These are phyloP conservation scores for Musca domestica DNA, from an alignment of 1,140 invertebrate genomes.

Conservation along the genomic window DNA sequence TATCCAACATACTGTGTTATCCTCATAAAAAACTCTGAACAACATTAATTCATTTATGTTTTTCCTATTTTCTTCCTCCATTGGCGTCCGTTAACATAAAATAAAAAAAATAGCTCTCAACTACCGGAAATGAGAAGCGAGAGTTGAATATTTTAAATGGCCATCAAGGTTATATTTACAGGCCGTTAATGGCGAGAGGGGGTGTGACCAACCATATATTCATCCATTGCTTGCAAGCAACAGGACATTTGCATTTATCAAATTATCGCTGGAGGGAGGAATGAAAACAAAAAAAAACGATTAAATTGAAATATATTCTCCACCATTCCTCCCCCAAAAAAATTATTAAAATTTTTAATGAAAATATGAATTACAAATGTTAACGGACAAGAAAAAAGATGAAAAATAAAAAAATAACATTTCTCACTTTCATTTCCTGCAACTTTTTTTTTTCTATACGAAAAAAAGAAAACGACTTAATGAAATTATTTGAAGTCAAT, in stretches of 20 bases:
- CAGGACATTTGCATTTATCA: slow-evolving; percentile 21
- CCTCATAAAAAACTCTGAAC: too few species aligned
- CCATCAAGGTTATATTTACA: too few species aligned
- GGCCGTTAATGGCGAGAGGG: too few species aligned
- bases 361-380: slow-evolving; percentile 10
- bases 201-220: not conserved
- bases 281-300: slow-evolving; percentile 9
- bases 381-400: not conserved
- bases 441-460: not conserved
- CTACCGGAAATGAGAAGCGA: slow-evolving; percentile 5
- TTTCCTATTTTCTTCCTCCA: slow-evolving; percentile 5
- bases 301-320: slow-evolving; percentile 13
- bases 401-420: slow-evolving; percentile 22
- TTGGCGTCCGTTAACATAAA: slow-evolving; percentile 12
- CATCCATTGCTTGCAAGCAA: not conserved
- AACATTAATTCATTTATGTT: not conserved
- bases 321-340: not conserved
- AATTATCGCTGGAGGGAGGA: slow-evolving; percentile 16
- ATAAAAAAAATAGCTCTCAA: not conserved
- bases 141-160: not conserved
- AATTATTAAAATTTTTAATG: slow-evolving; percentile 8
- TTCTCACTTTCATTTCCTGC: slow-evolving; percentile 9
- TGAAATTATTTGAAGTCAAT: slow-evolving; percentile 17
- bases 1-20: too few species aligned
- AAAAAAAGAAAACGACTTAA: slow-evolving; percentile 4